These are phyloP conservation scores for Choreutis nemorana DNA, from an alignment of 2,888 invertebrate species.

Conservation along the genomic window DNA sequence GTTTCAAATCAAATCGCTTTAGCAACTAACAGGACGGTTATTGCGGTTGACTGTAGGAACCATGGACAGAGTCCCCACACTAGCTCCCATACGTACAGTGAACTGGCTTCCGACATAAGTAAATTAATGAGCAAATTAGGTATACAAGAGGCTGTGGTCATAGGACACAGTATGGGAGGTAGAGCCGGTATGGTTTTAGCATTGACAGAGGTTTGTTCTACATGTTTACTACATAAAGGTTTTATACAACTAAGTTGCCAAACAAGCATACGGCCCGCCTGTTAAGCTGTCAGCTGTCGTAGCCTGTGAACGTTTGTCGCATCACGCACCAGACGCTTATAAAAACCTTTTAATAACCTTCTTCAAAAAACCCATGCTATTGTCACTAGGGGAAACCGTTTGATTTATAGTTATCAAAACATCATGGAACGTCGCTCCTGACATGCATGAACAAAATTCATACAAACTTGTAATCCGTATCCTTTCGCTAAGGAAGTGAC, in stretches of 20 bases:
- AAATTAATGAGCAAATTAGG: conserved; percentile 64
- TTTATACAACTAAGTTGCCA: conserved; percentile 2
- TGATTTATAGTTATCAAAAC: no score
- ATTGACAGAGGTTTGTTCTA: conserved; percentile 43
- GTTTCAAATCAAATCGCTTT: conserved; percentile 74
- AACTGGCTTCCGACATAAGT: conserved; percentile 76
- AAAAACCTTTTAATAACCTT: no score
- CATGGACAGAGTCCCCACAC: conserved; percentile 91
- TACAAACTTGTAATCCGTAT: no score
- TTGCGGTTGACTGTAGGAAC: conserved; percentile 86
- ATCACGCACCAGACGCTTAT: no score
- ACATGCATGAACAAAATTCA: no score
- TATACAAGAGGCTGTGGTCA: conserved; percentile 65
- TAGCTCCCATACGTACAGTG: conserved; percentile 71
- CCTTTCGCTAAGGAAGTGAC: no score
- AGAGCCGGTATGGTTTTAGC: conserved; percentile 83
- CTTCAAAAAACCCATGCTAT: no score
- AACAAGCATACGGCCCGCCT: no score
- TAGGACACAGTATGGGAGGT: conserved; percentile 97
- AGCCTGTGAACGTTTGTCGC: no score
- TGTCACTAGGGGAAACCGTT: no score
- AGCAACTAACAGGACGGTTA: conserved; percentile 69
- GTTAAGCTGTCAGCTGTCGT: no score
- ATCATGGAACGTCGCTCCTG: no score
- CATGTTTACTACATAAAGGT: neutral